Conservation (phyloP, 2,113 vertebrate genomes). For the Ophiodon elongatus region DNA sequence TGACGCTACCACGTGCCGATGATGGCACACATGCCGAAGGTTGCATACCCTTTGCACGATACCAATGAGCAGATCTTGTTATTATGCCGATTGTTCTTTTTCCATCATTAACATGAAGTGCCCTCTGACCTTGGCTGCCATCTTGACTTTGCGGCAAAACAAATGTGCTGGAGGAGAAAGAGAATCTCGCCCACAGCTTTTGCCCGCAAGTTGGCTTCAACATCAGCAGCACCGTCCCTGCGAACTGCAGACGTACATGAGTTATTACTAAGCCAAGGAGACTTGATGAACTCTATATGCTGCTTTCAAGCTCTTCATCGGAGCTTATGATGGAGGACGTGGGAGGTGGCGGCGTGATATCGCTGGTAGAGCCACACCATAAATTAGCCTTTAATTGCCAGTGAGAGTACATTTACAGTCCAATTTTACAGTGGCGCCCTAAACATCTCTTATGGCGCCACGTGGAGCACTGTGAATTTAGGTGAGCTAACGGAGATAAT, state of each 20-base stretch:
- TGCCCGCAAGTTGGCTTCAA: neutral
- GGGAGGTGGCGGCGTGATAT: constrained; percentile 10
- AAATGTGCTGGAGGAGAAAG: constrained; percentile 11
- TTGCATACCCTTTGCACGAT: neutral
- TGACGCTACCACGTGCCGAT: neutral
- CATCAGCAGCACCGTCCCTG: neutral
- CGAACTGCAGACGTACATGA: neutral
- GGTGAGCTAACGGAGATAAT: constrained; percentile 66
- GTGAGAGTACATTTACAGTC: constrained; percentile 48
- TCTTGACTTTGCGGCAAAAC: constrained; percentile 5
- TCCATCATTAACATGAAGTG: constrained; percentile 2
- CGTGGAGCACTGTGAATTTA: constrained; percentile 46
- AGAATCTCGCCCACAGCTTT: constrained; percentile 11
- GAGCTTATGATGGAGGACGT: neutral
- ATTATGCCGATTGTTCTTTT: neutral
- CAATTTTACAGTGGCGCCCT: constrained; percentile 53
- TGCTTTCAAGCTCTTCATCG: constrained; percentile 17
- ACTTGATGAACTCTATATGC: constrained; percentile 30
- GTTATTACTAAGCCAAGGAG: constrained; percentile 23
- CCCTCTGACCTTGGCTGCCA: constrained; percentile 21
- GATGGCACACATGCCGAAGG: neutral
- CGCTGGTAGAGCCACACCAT: constrained; percentile 50
- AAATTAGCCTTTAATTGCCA: constrained; percentile 57
- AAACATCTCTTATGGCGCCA: constrained; percentile 53
- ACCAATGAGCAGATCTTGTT: constrained; percentile 19